phyloP scores from a whole-genome alignment of 1,140 invertebrate genomes.

The Neodiprion lecontei region DNA sequence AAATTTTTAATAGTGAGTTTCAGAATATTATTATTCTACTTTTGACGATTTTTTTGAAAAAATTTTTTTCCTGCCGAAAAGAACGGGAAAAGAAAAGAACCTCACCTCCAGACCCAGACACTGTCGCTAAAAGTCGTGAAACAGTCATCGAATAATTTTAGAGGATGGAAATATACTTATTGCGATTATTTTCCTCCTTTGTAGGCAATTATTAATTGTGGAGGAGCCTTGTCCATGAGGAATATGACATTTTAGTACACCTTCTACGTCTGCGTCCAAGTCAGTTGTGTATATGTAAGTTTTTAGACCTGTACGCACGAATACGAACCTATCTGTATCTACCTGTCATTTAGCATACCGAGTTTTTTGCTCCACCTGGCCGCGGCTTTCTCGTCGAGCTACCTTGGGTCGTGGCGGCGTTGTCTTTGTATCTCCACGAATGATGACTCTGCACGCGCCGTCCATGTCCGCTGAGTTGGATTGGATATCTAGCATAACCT shows the following conservation, averaged over 20 bases:
- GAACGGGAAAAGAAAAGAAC: no score
- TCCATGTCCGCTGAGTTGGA: conserved; percentile 24
- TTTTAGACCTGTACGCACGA: no score
- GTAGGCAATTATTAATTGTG: background rate
- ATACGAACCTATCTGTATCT: background rate
- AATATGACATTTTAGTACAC: background rate
- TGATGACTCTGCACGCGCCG: conserved; percentile 56
- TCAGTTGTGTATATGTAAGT: background rate
- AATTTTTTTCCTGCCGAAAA: no score
- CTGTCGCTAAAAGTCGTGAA: no score
- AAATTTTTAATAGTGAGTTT: no score
- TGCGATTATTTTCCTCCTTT: background rate
- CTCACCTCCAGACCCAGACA: no score
- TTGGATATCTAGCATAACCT: conserved; percentile 44
- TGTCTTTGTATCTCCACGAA: conserved; percentile 55
- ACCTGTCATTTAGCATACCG: conserved; percentile 61
- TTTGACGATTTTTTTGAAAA: no score
- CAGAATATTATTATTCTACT: no score
- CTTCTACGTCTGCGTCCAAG: background rate
- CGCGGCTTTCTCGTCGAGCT: conserved; percentile 16
- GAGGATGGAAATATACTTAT: no score
- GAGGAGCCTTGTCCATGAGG: background rate
- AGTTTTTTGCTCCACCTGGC: conserved; percentile 45
- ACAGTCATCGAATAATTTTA: no score
- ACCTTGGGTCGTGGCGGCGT: conserved; percentile 43